phyloP scores from a whole-genome alignment of 2,797 vertebrate species.

The Epinephelus coioides region DNA sequence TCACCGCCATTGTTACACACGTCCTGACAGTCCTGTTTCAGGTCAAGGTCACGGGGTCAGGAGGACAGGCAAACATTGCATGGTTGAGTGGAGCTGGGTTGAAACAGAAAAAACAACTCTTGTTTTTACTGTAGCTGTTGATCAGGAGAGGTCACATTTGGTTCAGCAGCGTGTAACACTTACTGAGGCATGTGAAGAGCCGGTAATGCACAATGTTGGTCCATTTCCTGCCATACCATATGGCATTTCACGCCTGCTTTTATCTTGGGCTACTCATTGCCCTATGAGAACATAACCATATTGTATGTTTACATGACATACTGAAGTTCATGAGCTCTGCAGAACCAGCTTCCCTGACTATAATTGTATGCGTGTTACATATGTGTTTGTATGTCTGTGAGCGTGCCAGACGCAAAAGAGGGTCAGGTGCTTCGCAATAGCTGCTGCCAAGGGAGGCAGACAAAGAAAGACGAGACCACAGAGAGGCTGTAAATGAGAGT shows the following conservation, averaged over 20 bases:
- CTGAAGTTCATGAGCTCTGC: not conserved
- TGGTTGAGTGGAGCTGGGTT: conserved; percentile 17
- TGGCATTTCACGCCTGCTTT: conserved; percentile 32
- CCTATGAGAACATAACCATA: conserved; percentile 17
- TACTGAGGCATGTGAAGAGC: conserved; percentile 10
- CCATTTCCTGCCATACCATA: conserved; percentile 26
- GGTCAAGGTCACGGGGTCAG: conserved; percentile 35
- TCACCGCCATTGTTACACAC: not conserved
- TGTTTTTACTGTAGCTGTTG: conserved; percentile 18
- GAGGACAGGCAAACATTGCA: conserved; percentile 33
- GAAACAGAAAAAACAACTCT: conserved; percentile 36
- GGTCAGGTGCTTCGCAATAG: conserved; percentile 66
- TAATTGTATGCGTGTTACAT: conserved; percentile 15
- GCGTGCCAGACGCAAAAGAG: conserved; percentile 39
- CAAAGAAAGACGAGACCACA: conserved; percentile 72
- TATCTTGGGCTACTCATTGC: conserved; percentile 21
- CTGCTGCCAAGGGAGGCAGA: conserved; percentile 74
- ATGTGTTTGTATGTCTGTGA: conserved; percentile 1
- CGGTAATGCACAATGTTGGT: conserved; percentile 23
- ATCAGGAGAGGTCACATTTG: conserved; percentile 36
- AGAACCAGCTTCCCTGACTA: conserved; percentile 11
- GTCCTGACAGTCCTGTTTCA: conserved; percentile 10
- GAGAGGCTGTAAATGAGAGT: conserved; percentile 75
- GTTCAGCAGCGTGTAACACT: conserved; percentile 33
- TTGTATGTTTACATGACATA: conserved; percentile 15